Base-by-base conservation (phyloP, 2,113 vertebrate species). In the Anarrhichthys ocellatus region DNA sequence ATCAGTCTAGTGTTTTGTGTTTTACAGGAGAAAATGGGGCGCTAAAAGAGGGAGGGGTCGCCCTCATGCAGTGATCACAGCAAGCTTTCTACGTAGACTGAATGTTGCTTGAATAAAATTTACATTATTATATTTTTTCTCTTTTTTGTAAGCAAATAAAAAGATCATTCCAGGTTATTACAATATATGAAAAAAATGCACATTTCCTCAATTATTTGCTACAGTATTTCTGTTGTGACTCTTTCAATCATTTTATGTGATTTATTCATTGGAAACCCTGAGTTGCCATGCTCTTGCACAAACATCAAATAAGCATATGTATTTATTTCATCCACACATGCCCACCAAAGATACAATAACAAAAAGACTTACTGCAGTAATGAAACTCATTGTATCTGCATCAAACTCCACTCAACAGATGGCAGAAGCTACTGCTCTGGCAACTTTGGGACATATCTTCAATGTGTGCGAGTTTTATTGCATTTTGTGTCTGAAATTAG, bases 401-500 rank as follows among this genome's bases (percentile, higher is more conserved):
- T 76, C 38, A 56, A 15, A 63, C 59, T 72, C 66, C 14, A 9
- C n/a, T 77, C 9, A 78, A 14, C 73, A 87, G 81, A 87, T 81
- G 73, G 63, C 42, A 77, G 68, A 69, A 38, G 61, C 46, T 46
- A 34, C 42, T 6, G 24, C 61, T 68, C 32, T 62, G 29, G 44
- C 59, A 52, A 77, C 76, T 79, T 71, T 86, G 40, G 32, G 68
- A 68, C 73, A 76, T 22, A 50, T 63, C 4, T 58, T 58, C 11
- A 42, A 63, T 46, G 50, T 73, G 3, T 9, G 70, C 42, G 36
- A 42, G 36, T 65, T 75, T 75, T 81, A 69, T 59, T 56, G 56
- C 32, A 24, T 74, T 87, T 77, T 70, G 61, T 78, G 61, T 40
- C 46, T 70, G 58, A 84, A 87, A 81, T 81, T 73, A 73, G 44